Percentiles rank a stretch among this genome's conserved stretches.
Evolutionary conservation across 2,888 invertebrate species (phyloP).

Genomic region (Leptarthrus brevirostris): DNA sequence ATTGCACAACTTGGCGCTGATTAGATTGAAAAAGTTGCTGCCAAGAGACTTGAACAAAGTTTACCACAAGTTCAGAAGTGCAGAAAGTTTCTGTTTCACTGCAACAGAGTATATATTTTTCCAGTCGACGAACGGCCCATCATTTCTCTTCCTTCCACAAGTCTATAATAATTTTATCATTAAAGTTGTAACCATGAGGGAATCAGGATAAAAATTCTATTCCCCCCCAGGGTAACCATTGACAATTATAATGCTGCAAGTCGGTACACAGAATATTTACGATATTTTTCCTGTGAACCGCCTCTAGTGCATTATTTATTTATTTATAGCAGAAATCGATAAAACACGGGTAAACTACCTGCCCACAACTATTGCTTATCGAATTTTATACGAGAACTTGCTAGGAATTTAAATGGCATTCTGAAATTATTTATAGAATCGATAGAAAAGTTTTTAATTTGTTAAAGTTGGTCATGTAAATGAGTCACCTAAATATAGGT

Average conservation of each 20-base stretch:
- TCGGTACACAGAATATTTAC: background rate
- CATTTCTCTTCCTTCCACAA: background rate
- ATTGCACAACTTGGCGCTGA: constrained; percentile 26
- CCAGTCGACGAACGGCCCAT: no score
- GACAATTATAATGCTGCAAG: background rate
- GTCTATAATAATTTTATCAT: background rate
- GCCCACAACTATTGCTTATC: no score
- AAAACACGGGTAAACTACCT: background rate
- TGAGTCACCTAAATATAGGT: no score
- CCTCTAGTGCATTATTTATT: background rate
- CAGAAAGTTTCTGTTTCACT: background rate
- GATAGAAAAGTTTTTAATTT: no score
- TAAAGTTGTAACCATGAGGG: background rate
- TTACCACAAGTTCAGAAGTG: background rate
- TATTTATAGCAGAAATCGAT: background rate
- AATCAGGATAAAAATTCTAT: background rate
- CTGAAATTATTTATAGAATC: no score
- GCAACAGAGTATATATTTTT: no score
- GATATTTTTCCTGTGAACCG: background rate
- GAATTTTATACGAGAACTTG: no score
- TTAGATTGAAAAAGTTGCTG: constrained; percentile 30
- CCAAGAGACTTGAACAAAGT: background rate
- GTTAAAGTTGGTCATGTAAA: no score
- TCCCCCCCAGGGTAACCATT: background rate
- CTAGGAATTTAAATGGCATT: no score